Evolutionary conservation across 2,888 invertebrate genomes (phyloP), one percentile per base, ranked within the genome.

Genomic region (Parapristionchus giblindavisi): DNA sequence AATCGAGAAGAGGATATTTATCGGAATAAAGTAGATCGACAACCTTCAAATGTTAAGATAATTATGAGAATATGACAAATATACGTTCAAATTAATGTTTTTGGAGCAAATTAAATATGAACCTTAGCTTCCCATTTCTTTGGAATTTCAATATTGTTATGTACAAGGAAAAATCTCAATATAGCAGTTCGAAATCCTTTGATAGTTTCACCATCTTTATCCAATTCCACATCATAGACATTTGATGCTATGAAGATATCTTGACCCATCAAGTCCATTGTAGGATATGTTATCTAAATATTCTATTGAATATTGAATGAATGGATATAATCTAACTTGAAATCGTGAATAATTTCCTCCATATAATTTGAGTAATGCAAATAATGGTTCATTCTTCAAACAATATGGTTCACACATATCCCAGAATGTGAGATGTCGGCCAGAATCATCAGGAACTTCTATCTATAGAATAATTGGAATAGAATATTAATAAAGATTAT

Each of bases 381-480:
- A 77, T 48, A 84, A 77, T 2, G 81, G 76, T 52, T 82, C 84
- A 51, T 84, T 84, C 74, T 84, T 84, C 48, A 79, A 76, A 54
- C 84, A 84, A 72, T 84, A 84, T 14, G 84, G 84, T 14, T 81
- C 76, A 63, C 84, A 84, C 79, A 84, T 77, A 54, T 83, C 68
- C 27, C 36, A 24, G 74, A 76, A 76, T 2, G 76, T 73, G 32
- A 73, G n/a, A 8, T 51, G 38, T n/a, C 38, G 40, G 5, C 76
- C 76, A 3, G 29, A 51, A 3, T 29, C n/a, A 21, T 58, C 34
- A 36, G 72, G 2, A 8, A 40, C 29, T 32, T 8, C 4, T 60
- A 32, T 43, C 11, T 43, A 14, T 8, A 36, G 60, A 34, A n/a
- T 60, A 11, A 43, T 6, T 56, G 17, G 29, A 17, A 32, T 56